phyloP scores from a whole-genome alignment of 2,888 invertebrate genomes.

The Cantharis nigra region DNA sequence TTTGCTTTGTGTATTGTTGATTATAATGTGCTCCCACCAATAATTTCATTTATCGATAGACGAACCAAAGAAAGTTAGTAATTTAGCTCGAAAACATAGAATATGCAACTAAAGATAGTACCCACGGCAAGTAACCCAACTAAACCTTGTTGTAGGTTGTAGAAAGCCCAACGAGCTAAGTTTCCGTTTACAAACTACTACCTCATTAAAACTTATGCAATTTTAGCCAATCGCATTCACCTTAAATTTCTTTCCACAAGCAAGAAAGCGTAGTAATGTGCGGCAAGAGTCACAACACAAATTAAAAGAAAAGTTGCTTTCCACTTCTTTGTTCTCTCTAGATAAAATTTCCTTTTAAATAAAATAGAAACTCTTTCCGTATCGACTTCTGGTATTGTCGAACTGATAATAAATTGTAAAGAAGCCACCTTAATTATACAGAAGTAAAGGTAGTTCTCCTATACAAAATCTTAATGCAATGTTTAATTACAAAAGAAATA shows the following conservation, averaged over 20 bases:
- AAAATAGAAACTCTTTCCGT: neutral
- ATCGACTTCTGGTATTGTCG: neutral
- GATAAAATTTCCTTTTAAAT: neutral
- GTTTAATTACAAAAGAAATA: constrained; percentile 14
- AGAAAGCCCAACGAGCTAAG: constrained; percentile 28
- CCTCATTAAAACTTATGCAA: constrained; percentile 31
- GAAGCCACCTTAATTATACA: constrained; percentile 19
- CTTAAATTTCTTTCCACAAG: constrained; percentile 7
- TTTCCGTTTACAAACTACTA: constrained; percentile 29
- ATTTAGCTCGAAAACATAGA: constrained; percentile 15
- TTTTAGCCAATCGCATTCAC: constrained; percentile 27
- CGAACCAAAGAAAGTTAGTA: neutral
- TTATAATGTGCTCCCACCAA: neutral
- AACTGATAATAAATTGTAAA: constrained; percentile 12
- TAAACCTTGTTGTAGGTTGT: constrained; percentile 17
- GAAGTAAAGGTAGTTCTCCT: constrained; percentile 9
- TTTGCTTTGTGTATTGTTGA: neutral
- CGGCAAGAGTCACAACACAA: constrained; percentile 11
- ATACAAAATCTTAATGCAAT: constrained; percentile 15
- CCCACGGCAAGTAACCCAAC: constrained; percentile 18
- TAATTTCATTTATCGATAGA: neutral
- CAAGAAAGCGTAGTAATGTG: constrained; percentile 13
- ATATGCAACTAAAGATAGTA: constrained; percentile 25
- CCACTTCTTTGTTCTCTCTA: constrained; percentile 2
- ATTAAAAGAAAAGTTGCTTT: constrained; percentile 18